Evolutionary conservation across 1,140 invertebrate genomes (phyloP).

Genomic region (Hydropsyche tenuis): DNA sequence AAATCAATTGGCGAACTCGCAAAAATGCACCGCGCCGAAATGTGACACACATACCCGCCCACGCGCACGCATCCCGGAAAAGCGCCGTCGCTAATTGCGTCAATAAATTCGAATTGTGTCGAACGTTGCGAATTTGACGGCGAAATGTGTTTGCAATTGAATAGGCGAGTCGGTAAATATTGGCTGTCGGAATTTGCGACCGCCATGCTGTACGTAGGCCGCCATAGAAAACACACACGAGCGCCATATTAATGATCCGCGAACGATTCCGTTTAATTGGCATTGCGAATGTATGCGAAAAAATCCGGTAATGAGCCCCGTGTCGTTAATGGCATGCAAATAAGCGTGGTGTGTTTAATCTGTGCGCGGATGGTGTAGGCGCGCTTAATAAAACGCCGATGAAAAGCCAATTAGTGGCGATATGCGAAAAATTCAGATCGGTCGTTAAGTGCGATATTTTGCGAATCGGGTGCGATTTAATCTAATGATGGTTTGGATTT

Average conservation of each 20-base stretch:
- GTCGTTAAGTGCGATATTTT: no score
- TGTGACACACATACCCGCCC: not conserved
- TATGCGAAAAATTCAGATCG: not conserved
- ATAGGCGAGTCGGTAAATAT: conserved; percentile 47
- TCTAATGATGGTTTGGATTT: no score
- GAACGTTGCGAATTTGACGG: conserved; percentile 48
- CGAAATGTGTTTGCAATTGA: conserved; percentile 51
- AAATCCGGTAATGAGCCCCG: no score
- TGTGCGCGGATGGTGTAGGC: no score
- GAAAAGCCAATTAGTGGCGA: not conserved
- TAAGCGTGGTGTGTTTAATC: no score
- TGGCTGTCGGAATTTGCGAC: conserved; percentile 37
- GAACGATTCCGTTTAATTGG: no score
- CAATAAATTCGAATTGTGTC: conserved; percentile 51
- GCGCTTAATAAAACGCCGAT: not conserved
- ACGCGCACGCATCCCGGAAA: not conserved
- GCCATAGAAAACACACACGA: no score
- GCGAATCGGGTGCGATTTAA: no score
- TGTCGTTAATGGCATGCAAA: no score
- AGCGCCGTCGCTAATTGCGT: conserved; percentile 45
- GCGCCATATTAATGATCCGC: no score
- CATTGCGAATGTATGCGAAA: no score
- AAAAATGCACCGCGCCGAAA: not conserved
- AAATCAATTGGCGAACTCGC: not conserved
- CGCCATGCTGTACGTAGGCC: not conserved